Base-by-base conservation (phyloP, 2,797 vertebrate species). In the Lacerta agilis region DNA sequence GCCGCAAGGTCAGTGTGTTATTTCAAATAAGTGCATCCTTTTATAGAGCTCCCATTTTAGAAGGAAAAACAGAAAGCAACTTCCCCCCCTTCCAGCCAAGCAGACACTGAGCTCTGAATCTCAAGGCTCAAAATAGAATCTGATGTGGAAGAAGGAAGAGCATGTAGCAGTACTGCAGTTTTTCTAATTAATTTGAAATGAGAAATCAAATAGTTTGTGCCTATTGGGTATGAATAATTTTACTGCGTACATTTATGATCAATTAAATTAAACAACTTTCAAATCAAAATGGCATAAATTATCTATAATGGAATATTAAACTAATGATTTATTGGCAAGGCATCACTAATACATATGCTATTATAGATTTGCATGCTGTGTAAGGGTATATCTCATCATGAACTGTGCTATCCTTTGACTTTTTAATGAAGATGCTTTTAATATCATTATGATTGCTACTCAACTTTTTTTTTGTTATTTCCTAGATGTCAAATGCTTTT, bases 271-370 rank as follows among this genome's bases (percentile, higher is more conserved):
- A 90, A 73, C 82, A 85, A 85, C 89, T 76, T 90, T 81, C 77
- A 90, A 80, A 90, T 87, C 61, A 87, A 90, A 87, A 81, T 77
- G 79, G 82, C 86, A 90, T 90, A 85, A 87, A 90, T 87, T 82
- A 87, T 87, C 71, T 90, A 75, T 61, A 76, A 85, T 85, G 82
- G 86, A 76, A 85, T 81, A 84, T 85, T 90, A 84, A 87, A 45
- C 72, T 78, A 82, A 87, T 67, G 64, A 87, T 85, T 87, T 85
- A 88, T 90, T 71, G 79, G 71, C 2, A 11, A 87, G 72, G 45
- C 72, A 61, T 72, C 82, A 49, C 61, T 81, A 82, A 61, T 43
- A 82, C n/a, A 71, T 43, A 83, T n/a, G 38, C 82, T 71, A 58
- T 80, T 81, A 85, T 76, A 90, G 75, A 85, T 85, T 49, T 17